A percentile compares a stretch with the other conserved stretches of the same genome.
These are phyloP conservation scores for Microdon myrmicae DNA, from an alignment of 2,888 invertebrate species.

Conservation along the genomic window DNA sequence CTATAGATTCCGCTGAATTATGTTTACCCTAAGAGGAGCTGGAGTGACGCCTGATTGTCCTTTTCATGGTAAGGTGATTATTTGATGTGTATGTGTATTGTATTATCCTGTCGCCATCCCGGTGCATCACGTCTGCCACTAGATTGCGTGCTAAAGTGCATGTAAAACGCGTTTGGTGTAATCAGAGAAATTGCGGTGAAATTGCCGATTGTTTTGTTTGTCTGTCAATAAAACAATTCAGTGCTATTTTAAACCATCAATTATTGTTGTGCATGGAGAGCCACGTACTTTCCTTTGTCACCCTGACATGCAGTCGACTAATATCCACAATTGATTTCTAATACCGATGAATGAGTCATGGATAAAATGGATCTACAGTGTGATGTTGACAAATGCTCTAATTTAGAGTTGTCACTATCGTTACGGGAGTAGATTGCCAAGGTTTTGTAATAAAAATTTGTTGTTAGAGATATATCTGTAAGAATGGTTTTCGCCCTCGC, in stretches of 20 bases:
- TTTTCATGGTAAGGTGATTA: constrained; percentile 30
- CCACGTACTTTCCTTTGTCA: constrained; percentile 28
- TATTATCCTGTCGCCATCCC: constrained; percentile 45
- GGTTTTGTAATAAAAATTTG: too few relatives aligned
- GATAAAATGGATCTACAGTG: too few relatives aligned
- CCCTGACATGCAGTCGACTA: constrained; percentile 21
- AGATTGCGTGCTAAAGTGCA: constrained; percentile 44
- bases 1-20: constrained; percentile 13
- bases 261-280: constrained; percentile 41
- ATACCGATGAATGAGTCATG: constrained; percentile 23
- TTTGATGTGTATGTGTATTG: constrained; percentile 40
- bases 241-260: constrained; percentile 53
- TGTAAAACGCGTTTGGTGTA: constrained; percentile 46
- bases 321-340: constrained; percentile 13
- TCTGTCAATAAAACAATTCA: constrained; percentile 52
- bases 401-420: too few relatives aligned
- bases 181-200: constrained; percentile 44
- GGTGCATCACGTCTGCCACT: constrained; percentile 38
- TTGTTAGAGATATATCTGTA: too few relatives aligned
- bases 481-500: too few relatives aligned
- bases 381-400: too few relatives aligned
- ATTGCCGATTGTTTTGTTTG: constrained; percentile 50
- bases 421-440: too few relatives aligned
- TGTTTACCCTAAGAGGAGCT: constrained; percentile 12
- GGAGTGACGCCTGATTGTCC: constrained; percentile 37